phyloP scores from a whole-genome alignment of 2,888 invertebrate species.

The Exephanes ischioxanthus region DNA sequence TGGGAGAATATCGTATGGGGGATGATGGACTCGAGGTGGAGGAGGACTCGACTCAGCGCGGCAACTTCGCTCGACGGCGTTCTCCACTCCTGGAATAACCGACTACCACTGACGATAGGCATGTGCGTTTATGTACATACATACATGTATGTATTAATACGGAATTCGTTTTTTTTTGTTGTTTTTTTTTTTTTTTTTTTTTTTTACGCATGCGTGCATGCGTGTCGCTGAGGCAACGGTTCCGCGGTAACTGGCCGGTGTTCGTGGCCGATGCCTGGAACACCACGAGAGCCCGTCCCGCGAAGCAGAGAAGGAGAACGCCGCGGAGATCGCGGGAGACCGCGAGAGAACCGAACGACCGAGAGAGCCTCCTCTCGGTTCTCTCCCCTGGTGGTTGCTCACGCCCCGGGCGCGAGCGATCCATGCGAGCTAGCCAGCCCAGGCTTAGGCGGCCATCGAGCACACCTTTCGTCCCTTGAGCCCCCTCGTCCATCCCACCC shows the following conservation, averaged over 20 bases:
- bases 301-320: slow-evolving; percentile 1
- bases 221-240: slow-evolving; percentile 84
- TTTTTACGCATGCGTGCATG: slow-evolving; percentile 77
- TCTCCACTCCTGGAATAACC: slow-evolving; percentile 29
- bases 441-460: slow-evolving; percentile 81
- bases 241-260: slow-evolving; percentile 83
- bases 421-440: slow-evolving; percentile 67
- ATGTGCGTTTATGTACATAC: slow-evolving; percentile 1
- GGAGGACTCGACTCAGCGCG: slow-evolving; percentile 70
- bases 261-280: slow-evolving; percentile 57
- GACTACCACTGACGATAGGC: slow-evolving; percentile 34
- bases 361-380: slow-evolving; percentile 69
- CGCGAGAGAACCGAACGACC: slow-evolving; percentile 37
- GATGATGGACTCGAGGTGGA: slow-evolving; percentile 1
- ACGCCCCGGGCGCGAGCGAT: slow-evolving; percentile 83
- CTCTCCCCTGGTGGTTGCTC: slow-evolving; percentile 75
- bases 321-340: slow-evolving; percentile 34
- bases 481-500: slow-evolving; percentile 69
- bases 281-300: slow-evolving; percentile 21
- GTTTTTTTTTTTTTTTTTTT: slow-evolving; percentile 19
- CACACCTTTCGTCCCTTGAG: slow-evolving; percentile 72
- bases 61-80: slow-evolving; percentile 67
- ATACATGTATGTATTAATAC: neutral
- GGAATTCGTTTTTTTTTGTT: slow-evolving; percentile 2
- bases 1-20: slow-evolving; percentile 28